Percentiles rank a stretch among this genome's conserved stretches.
Evolutionary conservation across 2,888 invertebrate species (phyloP).

Genomic region (Latheticus oryzae): DNA sequence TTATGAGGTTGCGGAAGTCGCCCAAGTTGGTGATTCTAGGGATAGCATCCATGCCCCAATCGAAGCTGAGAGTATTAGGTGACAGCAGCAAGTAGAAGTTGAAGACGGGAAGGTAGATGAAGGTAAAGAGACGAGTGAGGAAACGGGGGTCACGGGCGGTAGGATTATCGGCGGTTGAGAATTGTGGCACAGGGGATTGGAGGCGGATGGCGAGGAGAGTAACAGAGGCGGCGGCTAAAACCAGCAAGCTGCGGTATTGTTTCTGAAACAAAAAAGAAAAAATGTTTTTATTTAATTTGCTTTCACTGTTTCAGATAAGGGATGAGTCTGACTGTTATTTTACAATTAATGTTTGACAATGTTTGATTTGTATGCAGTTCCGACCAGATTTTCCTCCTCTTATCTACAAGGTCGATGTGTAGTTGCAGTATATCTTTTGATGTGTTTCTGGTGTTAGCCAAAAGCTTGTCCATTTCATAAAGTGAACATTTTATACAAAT

Average conservation of each 20-base stretch:
- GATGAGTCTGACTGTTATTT: too few species aligned
- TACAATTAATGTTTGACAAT: too few species aligned
- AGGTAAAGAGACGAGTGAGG: slow-evolving; percentile 87
- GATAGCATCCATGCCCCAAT: slow-evolving; percentile 99
- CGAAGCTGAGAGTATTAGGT: slow-evolving; percentile 92
- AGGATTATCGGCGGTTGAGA: slow-evolving; percentile 96
- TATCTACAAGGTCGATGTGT: slow-evolving; percentile 17
- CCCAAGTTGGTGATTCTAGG: slow-evolving; percentile 82
- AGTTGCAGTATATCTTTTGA: slow-evolving; percentile 17
- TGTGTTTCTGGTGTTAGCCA: slow-evolving; percentile 23
- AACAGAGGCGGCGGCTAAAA: slow-evolving; percentile 75
- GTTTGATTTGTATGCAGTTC: slow-evolving; percentile 19
- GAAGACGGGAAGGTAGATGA: slow-evolving; percentile 90
- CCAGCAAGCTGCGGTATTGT: slow-evolving; percentile 77
- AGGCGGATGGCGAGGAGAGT: slow-evolving; percentile 81
- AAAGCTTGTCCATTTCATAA: slow-evolving; percentile 2
- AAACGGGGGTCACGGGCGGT: slow-evolving; percentile 87
- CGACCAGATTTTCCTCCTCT: slow-evolving; percentile 19
- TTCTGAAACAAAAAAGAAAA: slow-evolving; percentile 70
- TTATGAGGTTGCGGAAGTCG: slow-evolving; percentile 84
- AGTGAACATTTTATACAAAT: too few species aligned
- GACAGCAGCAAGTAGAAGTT: slow-evolving; percentile 89
- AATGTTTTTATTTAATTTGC: slow-evolving; percentile 46
- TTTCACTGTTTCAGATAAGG: too few species aligned
- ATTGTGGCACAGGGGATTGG: slow-evolving; percentile 82